Percentiles rank a stretch among this genome's conserved stretches.
Evolutionary conservation across 2,113 vertebrate species (phyloP).

Genomic region (Origma solitaria): DNA sequence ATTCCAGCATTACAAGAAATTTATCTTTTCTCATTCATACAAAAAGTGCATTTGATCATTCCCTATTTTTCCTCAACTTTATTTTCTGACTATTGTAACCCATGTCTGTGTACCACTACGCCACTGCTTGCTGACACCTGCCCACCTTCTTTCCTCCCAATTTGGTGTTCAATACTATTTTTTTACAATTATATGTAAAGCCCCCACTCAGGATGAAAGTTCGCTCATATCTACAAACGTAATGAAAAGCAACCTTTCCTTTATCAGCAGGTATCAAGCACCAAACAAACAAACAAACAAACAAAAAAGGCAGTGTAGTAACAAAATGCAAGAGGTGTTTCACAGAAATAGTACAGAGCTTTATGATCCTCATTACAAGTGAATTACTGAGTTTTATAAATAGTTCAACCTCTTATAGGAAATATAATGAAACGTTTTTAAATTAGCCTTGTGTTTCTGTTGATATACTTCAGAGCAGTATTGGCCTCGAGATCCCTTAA

Average conservation of each 20-base stretch:
- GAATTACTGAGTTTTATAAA: not conserved
- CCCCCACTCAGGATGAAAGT: not conserved
- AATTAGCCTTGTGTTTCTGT: conserved; percentile 1
- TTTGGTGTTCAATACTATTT: not conserved
- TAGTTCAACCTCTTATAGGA: not conserved
- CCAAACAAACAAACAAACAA: too few species aligned
- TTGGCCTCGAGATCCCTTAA: not conserved
- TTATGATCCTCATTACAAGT: not conserved
- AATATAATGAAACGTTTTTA: not conserved
- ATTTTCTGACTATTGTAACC: not conserved
- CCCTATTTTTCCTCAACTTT: not conserved
- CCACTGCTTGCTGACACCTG: not conserved
- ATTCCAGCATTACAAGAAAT: not conserved
- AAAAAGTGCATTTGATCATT: not conserved
- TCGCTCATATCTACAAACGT: not conserved
- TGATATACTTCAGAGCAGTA: not conserved
- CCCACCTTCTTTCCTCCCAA: not conserved
- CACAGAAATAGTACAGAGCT: not conserved
- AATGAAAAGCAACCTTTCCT: not conserved
- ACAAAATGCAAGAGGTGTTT: not conserved
- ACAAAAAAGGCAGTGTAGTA: not conserved
- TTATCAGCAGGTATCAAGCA: not conserved
- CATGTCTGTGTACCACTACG: not conserved
- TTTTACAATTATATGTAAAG: not conserved
- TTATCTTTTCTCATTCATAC: not conserved